These are phyloP conservation scores for Umimayanthus chanpuru DNA, from an alignment of 92 coral and sea anemone genomes.

Conservation along the genomic window DNA sequence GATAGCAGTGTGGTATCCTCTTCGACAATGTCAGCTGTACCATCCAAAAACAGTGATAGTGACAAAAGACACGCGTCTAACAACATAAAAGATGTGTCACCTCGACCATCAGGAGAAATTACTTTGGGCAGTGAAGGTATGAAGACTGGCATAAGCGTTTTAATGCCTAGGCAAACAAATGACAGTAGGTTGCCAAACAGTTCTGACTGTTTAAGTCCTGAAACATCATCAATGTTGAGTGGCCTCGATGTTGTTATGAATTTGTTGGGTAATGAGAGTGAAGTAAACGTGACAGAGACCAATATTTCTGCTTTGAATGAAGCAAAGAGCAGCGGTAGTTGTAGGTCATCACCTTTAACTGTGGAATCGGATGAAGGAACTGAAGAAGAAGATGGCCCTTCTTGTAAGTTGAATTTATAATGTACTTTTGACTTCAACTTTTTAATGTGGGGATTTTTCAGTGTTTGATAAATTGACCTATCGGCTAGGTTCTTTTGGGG, in stretches of 20 bases:
- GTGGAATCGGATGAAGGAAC: slow-evolving; percentile 28
- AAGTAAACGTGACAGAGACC: slow-evolving; percentile 17
- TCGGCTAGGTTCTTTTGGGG: no score
- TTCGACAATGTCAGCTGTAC: neutral
- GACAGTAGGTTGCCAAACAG: neutral
- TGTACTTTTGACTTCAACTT: neutral
- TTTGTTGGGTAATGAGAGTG: slow-evolving; percentile 29
- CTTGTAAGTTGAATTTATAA: slow-evolving; percentile 1
- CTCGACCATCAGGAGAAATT: neutral
- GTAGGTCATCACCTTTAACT: neutral
- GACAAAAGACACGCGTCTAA: neutral
- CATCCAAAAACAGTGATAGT: neutral
- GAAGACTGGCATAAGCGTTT: neutral
- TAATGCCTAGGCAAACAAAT: neutral
- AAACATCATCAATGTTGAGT: slow-evolving; percentile 6
- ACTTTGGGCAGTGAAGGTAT: neutral
- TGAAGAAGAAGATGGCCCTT: slow-evolving; percentile 33
- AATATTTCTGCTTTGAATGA: neutral
- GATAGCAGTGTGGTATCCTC: neutral
- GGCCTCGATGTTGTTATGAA: slow-evolving; percentile 33
- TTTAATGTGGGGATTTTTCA: neutral
- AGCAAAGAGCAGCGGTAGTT: neutral
- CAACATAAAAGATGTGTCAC: neutral
- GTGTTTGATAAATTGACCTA: neutral
- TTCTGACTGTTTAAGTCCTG: neutral